phyloP scores from a whole-genome alignment of 2,797 vertebrate genomes.

The Neostethus bicornis region DNA sequence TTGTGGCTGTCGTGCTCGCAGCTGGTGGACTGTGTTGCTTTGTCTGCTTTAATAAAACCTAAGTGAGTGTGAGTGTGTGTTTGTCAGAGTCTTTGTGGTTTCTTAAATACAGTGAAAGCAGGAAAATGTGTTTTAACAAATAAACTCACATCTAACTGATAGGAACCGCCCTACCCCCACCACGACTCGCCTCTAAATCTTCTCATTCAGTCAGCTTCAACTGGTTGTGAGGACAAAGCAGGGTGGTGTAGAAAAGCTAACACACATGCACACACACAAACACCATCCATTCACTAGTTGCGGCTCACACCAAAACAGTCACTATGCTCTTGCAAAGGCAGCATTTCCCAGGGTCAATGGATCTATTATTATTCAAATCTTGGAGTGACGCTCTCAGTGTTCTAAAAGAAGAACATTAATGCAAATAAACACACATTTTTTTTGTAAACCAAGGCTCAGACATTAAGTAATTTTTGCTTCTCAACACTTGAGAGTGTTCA shows the following conservation, averaged over 20 bases:
- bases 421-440: constrained; percentile 37
- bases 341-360: constrained; percentile 74
- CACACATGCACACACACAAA: constrained; percentile 16
- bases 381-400: constrained; percentile 60
- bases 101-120: constrained; percentile 46
- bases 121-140: constrained; percentile 45
- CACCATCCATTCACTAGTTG: constrained; percentile 25
- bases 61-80: constrained; percentile 34
- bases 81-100: constrained; percentile 1
- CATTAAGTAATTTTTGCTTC: constrained; percentile 39
- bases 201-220: constrained; percentile 36
- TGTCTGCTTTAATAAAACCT: constrained; percentile 60
- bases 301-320: constrained; percentile 6
- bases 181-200: constrained; percentile 12
- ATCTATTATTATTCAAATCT: constrained; percentile 78
- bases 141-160: constrained; percentile 35
- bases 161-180: constrained; percentile 23
- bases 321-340: constrained; percentile 53
- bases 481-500: constrained; percentile 27
- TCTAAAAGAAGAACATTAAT: constrained; percentile 3
- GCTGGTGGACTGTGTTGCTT: constrained; percentile 57
- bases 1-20: constrained; percentile 47
- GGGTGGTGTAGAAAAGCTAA: constrained; percentile 2
- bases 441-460: neutral
- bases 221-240: constrained; percentile 33